Conservation (phyloP, 2,888 invertebrate species). For the Dinocampus coccinellae region DNA sequence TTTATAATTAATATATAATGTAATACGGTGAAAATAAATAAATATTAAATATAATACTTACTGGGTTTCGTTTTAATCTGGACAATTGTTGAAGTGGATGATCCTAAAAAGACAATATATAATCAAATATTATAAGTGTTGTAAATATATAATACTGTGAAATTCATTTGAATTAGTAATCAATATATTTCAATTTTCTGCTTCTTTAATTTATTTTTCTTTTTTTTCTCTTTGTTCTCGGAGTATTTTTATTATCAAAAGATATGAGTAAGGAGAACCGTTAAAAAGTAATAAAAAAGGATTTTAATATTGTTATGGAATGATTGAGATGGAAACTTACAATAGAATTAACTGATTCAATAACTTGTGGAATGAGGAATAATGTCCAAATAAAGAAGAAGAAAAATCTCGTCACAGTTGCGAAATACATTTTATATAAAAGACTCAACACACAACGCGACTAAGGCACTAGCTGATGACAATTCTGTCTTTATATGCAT, state of each 20-base stretch:
- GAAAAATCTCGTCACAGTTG: slow-evolving; percentile 9
- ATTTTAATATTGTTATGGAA: slow-evolving; percentile 6
- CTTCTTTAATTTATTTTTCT: background rate
- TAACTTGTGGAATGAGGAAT: slow-evolving; percentile 1
- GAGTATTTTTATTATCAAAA: slow-evolving; percentile 5
- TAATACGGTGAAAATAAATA: background rate
- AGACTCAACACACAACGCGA: slow-evolving; percentile 2
- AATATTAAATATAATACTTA: background rate
- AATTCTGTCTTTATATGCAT: slow-evolving; percentile 16
- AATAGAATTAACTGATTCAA: background rate
- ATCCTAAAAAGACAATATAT: background rate
- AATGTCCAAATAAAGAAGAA: slow-evolving; percentile 12
- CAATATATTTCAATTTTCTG: slow-evolving; percentile 5
- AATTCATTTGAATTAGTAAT: slow-evolving; percentile 17
- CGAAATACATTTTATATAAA: background rate
- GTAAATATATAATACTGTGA: slow-evolving; percentile 3
- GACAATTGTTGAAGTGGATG: background rate
- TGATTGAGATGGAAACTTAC: background rate
- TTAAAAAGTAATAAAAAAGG: background rate
- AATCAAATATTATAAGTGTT: background rate
- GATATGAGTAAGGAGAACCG: background rate
- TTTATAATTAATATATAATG: too few species aligned
- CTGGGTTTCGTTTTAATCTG: background rate
- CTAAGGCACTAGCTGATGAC: slow-evolving; percentile 9
- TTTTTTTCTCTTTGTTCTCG: background rate